These are phyloP conservation scores for Pitta sordida DNA, from an alignment of 2,113 vertebrate genomes.

Conservation along the genomic window DNA sequence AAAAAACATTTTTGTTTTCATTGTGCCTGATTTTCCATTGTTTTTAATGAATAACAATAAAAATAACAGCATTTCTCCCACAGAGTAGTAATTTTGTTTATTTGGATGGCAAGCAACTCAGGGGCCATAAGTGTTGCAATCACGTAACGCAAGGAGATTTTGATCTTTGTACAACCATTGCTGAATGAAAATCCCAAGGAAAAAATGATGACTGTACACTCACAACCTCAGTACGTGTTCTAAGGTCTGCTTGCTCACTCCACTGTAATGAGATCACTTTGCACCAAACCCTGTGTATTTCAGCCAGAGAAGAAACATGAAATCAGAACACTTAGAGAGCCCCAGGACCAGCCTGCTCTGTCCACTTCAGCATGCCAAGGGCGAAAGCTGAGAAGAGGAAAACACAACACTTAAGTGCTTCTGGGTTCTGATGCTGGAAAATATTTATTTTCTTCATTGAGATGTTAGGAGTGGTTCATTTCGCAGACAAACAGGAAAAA, in stretches of 20 bases:
- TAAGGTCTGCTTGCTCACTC: background rate
- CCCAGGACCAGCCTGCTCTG: background rate
- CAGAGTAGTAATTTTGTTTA: background rate
- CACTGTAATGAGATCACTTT: background rate
- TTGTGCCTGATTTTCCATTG: constrained; percentile 11
- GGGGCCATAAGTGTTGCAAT: background rate
- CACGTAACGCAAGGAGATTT: background rate
- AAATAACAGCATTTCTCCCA: background rate
- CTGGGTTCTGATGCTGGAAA: background rate
- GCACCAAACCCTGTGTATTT: background rate
- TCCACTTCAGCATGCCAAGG: background rate
- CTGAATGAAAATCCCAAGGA: background rate
- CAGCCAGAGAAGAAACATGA: background rate
- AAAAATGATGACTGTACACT: constrained; percentile 2
- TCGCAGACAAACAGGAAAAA: background rate
- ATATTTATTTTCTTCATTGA: background rate
- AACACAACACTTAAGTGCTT: background rate
- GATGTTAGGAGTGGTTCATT: background rate
- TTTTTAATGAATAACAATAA: background rate
- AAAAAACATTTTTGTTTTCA: constrained; percentile 8
- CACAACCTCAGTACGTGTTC: background rate
- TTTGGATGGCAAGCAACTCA: background rate
- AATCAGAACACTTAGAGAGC: background rate
- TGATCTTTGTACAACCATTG: background rate
- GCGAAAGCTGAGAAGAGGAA: background rate